Conservation (phyloP, 2,797 vertebrate species). For the Takifugu ocellatus region DNA sequence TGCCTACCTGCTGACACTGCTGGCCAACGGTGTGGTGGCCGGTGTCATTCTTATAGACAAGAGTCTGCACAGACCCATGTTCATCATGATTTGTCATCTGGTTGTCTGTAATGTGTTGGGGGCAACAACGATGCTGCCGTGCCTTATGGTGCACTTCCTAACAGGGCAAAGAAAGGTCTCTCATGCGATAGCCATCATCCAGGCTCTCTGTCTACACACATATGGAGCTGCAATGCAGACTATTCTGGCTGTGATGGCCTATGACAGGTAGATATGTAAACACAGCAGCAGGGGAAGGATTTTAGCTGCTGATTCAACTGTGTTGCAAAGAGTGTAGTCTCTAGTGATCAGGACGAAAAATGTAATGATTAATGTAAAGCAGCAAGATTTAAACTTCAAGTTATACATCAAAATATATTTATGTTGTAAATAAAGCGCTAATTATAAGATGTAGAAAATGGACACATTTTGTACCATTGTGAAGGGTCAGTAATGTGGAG, state of each 20-base stretch:
- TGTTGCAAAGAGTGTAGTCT: too few relatives aligned
- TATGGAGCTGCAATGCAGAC: conserved; percentile 46
- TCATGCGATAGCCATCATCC: conserved; percentile 42
- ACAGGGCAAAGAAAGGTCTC: conserved; percentile 41
- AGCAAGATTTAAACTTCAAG: too few relatives aligned
- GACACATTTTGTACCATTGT: too few relatives aligned
- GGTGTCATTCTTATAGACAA: conserved; percentile 35
- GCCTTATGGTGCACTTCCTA: conserved; percentile 53
- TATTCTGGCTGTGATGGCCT: conserved; percentile 54
- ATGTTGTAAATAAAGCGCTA: too few relatives aligned
- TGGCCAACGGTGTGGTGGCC: conserved; percentile 49
- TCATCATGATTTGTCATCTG: conserved; percentile 54
- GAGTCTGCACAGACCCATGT: conserved; percentile 64
- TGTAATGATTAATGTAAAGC: too few relatives aligned
- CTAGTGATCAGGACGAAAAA: too few relatives aligned
- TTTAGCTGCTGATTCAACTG: too few relatives aligned
- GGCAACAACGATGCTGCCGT: conserved; percentile 38
- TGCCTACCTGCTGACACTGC: conserved; percentile 35
- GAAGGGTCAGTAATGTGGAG: too few relatives aligned
- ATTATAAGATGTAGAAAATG: too few relatives aligned
- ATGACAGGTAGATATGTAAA: conserved; percentile 48
- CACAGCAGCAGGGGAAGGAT: background rate
- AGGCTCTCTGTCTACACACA: conserved; percentile 48
- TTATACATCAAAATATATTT: too few relatives aligned
- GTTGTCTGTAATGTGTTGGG: conserved; percentile 56